Percentiles rank a stretch among this genome's conserved stretches.
Conservation (phyloP, 2,888 invertebrate genomes). For the Ptychoptera albimana region DNA sequence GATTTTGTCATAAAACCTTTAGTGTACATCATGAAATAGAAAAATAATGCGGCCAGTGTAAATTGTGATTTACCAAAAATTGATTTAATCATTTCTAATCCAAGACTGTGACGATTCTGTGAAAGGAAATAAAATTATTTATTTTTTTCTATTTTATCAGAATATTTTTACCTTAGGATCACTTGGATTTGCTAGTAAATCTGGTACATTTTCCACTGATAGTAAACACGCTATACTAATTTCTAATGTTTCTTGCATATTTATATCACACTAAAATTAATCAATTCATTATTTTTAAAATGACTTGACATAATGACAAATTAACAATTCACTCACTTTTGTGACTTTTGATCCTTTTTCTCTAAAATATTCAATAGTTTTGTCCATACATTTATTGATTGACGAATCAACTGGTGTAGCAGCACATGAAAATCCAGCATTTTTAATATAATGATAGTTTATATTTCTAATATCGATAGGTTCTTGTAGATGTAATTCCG, state of each 20-base stretch:
- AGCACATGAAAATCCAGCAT: slow-evolving; percentile 37
- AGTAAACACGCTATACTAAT: slow-evolving; percentile 35
- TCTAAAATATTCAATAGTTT: slow-evolving; percentile 35
- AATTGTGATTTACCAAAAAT: slow-evolving; percentile 27
- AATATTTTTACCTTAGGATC: slow-evolving; percentile 19
- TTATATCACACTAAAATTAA: slow-evolving; percentile 7
- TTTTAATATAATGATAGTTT: slow-evolving; percentile 37
- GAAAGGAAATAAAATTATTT: slow-evolving; percentile 20
- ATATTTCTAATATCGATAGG: slow-evolving; percentile 33
- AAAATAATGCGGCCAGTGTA: slow-evolving; percentile 33
- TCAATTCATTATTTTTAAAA: neutral
- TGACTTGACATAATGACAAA: neutral
- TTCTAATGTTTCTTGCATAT: slow-evolving; percentile 36
- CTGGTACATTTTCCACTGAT: slow-evolving; percentile 37
- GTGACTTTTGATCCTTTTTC: slow-evolving; percentile 3
- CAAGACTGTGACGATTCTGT: slow-evolving; percentile 17
- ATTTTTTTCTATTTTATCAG: too few relatives aligned
- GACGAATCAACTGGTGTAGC: slow-evolving; percentile 35
- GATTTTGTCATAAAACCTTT: slow-evolving; percentile 29
- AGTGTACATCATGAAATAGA: slow-evolving; percentile 28
- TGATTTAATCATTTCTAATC: slow-evolving; percentile 25
- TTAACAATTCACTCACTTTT: neutral
- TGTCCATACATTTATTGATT: slow-evolving; percentile 34
- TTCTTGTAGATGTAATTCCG: slow-evolving; percentile 32
- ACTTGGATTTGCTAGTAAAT: slow-evolving; percentile 33